Base-by-base conservation (phyloP, 2,888 invertebrate species). In the Pseudococcus jackbeardsleyi region DNA sequence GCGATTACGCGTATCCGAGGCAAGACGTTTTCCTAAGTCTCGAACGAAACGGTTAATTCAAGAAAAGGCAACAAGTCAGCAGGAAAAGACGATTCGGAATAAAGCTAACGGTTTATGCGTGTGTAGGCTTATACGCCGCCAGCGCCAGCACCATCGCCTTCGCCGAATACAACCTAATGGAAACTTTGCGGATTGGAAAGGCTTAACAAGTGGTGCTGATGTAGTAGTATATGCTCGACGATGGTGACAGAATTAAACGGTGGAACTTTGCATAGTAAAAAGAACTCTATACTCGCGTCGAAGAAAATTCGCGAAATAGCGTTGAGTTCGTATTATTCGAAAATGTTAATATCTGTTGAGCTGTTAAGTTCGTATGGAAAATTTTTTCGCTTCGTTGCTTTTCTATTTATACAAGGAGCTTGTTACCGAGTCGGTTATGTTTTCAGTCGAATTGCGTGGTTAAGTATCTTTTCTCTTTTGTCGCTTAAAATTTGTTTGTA, bases 311-410 rank as follows among this genome's bases (percentile, higher is more conserved):
- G 26, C 33, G 33, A 72, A 72, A 72, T 72, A 72, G 5, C 72
- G 72, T 17, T 15, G 72, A 72, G 72, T 33, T 72, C 15, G 72
- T 72, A 33, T 72, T 72, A 72, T 72, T 72, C 17, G 72, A 15
- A 72, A 72, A 33, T 72, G 33, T 72, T 72, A 72, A 72, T 72
- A 72, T 72, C 72, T 72, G 72, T 72, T 72, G 72, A 72, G 72
- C 72, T 72, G 72, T 72, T 72, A 72, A 72, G 72, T 72, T 72
- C 33, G 72, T 72, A 72, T 72, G 72, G 72, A 72, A 72, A 72
- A 72, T 72, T 72, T 72, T 72, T 72, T 72, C 72, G 72, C 72
- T 72, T 72, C 72, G 72, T 72, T 72, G 72, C 72, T 72, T 33
- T 72, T 72, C 72, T 72, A 72, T 33, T 33, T 33, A 33, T 33